Evolutionary conservation across 2,113 vertebrate genomes (phyloP).

Genomic region (Eira barbara): DNA sequence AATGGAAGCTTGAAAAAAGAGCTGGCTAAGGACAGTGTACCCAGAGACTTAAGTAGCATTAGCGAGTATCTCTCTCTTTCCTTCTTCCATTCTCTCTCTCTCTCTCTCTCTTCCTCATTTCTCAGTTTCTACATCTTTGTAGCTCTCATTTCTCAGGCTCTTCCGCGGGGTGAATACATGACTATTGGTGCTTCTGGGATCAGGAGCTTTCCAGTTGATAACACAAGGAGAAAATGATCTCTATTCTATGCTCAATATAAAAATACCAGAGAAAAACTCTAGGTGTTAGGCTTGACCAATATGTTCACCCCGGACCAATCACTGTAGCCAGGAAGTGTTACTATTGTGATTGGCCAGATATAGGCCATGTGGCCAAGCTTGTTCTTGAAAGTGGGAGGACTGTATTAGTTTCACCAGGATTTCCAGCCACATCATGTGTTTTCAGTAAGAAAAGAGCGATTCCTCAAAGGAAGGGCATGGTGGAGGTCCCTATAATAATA

Average conservation of each 20-base stretch:
- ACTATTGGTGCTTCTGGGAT: background rate
- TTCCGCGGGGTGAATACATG: background rate
- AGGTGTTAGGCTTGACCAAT: background rate
- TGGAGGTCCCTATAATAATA: background rate
- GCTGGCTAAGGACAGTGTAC: background rate
- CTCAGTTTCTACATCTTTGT: background rate
- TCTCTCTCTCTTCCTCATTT: background rate
- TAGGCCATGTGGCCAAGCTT: background rate
- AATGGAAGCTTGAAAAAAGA: background rate
- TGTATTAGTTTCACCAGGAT: background rate
- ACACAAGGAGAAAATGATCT: background rate
- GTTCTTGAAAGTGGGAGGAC: background rate
- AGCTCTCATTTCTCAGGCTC: background rate
- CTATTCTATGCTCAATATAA: background rate
- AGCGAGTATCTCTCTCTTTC: background rate
- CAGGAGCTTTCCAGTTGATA: background rate
- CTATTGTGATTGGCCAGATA: background rate
- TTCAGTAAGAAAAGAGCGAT: background rate
- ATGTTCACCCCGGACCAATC: background rate
- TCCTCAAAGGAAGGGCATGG: background rate
- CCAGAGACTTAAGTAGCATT: background rate
- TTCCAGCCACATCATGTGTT: background rate
- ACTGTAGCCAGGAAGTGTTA: background rate
- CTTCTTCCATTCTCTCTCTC: background rate
- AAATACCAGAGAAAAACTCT: background rate